phyloP scores from a whole-genome alignment of 1,140 invertebrate genomes.

The Lordiphosa clarofinis region DNA sequence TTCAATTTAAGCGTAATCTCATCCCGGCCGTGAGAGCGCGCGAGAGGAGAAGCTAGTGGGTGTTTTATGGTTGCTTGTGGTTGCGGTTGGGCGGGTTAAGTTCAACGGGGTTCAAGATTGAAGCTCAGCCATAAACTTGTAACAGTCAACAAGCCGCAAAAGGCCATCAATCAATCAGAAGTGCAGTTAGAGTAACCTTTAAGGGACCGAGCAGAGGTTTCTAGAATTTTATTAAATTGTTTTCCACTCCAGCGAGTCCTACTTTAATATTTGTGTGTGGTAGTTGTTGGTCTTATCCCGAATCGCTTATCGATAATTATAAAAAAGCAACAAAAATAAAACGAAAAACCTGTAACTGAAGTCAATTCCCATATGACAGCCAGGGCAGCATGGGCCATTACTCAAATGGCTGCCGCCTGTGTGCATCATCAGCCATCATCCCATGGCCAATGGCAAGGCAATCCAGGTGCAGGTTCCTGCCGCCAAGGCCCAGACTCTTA shows the following conservation, averaged over 20 bases:
- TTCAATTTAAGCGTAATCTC: conserved; percentile 43
- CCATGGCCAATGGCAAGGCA: too few species aligned
- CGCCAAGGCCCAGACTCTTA: not conserved
- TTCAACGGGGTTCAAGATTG: conserved; percentile 63
- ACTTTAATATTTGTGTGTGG: too few species aligned
- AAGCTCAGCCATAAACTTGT: conserved; percentile 60
- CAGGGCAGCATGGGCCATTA: conserved; percentile 7
- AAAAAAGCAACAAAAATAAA: too few species aligned
- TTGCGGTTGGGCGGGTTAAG: conserved; percentile 63
- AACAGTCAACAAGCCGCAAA: conserved; percentile 34
- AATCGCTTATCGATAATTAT: too few species aligned
- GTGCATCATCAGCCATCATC: too few species aligned
- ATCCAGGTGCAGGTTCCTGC: too few species aligned
- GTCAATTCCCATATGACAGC: conserved; percentile 5
- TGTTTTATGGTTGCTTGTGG: conserved; percentile 26
- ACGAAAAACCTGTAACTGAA: too few species aligned
- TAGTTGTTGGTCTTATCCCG: too few species aligned
- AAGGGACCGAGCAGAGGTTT: not conserved
- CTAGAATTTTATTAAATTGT: not conserved
- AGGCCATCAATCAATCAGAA: conserved; percentile 61
- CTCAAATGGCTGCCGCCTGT: too few species aligned
- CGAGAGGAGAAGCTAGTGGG: conserved; percentile 1
- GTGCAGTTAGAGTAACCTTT: conserved; percentile 47
- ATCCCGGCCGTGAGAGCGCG: conserved; percentile 4
- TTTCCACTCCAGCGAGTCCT: too few species aligned